Evolutionary conservation across 2,113 vertebrate species (phyloP), one percentile per base, ranked within the genome.

Genomic region (Amphiprion ocellaris): DNA sequence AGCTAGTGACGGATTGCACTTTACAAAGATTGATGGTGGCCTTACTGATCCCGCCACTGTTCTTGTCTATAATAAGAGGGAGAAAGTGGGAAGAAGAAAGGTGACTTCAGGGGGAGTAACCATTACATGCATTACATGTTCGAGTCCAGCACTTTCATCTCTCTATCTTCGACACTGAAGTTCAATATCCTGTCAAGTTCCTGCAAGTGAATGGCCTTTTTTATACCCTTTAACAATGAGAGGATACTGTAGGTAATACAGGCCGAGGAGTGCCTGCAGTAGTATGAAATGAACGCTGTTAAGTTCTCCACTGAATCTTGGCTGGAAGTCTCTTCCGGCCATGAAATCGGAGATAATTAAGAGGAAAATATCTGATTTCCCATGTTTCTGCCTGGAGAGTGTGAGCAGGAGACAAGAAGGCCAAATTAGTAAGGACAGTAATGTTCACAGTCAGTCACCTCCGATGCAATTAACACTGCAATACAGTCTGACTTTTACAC

Each of bases 391-490:
- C 33, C 10, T 77, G 49, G 3, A 26, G 12, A 65, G 26, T n/a
- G 60, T 12, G 2, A 70, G 54, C 33, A 37, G 62, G 21, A 56
- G 24, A 69, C 17, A 62, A 53, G 19, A 17, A 10, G 59, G 54
- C 53, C 33, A 67, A 69, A 68, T 74, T 58, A 83, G 60, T 11
- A 19, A 66, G 24, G 28, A 56, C 56, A 30, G 44, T 68, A 55
- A 81, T 39, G 74, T 80, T 74, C 49, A 54, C 54, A 70, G 47
- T 65, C 47, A 41, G 52, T 68, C 56, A 64, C 39, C 55, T 79
- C 63, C 56, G 39, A 79, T 61, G 69, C 78, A 78, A 80, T 83
- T 78, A 80, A 21, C 10, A 0, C 56, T 30, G 5, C 70, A 49
- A 56, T 30, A 21, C 47, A 80, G 71, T 69, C 24, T 54, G 44